These are phyloP conservation scores for Volucella inflata DNA, from an alignment of 2,888 invertebrate species.

Conservation along the genomic window DNA sequence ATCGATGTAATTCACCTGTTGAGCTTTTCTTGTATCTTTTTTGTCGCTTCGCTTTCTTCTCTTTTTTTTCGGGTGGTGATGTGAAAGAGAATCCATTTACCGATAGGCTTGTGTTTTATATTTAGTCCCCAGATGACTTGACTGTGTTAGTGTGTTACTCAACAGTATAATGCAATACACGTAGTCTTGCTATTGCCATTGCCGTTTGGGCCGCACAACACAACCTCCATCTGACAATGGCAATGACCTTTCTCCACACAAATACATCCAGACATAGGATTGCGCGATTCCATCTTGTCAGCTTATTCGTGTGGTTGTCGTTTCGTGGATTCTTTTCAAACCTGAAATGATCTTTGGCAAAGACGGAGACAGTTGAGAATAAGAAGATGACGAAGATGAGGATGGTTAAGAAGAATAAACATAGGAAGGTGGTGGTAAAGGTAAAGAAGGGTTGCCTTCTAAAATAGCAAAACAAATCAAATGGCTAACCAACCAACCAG, in stretches of 20 bases:
- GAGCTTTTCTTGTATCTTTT: constrained; percentile 56
- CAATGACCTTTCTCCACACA: constrained; percentile 71
- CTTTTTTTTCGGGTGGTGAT: constrained; percentile 13
- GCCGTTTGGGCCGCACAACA: background rate
- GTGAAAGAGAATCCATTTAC: constrained; percentile 52
- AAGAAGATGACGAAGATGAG: constrained; percentile 1
- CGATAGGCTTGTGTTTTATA: too few species aligned
- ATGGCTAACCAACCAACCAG: constrained; percentile 54
- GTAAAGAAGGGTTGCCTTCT: constrained; percentile 48
- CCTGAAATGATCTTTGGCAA: constrained; percentile 59
- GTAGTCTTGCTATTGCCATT: background rate
- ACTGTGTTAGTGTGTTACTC: constrained; percentile 72
- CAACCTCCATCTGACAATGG: constrained; percentile 59
- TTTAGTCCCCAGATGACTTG: background rate
- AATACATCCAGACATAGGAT: constrained; percentile 30
- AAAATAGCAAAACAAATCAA: constrained; percentile 51
- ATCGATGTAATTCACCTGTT: constrained; percentile 59
- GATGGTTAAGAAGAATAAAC: background rate
- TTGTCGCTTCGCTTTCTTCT: constrained; percentile 7
- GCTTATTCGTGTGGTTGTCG: constrained; percentile 33
- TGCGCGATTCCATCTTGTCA: constrained; percentile 66
- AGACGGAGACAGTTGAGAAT: constrained; percentile 5
- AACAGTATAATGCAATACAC: constrained; percentile 55
- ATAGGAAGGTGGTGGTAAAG: constrained; percentile 15
- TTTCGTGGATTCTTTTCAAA: constrained; percentile 47